Conservation (phyloP, 1,140 invertebrate genomes). For the Monochamus saltuarius region DNA sequence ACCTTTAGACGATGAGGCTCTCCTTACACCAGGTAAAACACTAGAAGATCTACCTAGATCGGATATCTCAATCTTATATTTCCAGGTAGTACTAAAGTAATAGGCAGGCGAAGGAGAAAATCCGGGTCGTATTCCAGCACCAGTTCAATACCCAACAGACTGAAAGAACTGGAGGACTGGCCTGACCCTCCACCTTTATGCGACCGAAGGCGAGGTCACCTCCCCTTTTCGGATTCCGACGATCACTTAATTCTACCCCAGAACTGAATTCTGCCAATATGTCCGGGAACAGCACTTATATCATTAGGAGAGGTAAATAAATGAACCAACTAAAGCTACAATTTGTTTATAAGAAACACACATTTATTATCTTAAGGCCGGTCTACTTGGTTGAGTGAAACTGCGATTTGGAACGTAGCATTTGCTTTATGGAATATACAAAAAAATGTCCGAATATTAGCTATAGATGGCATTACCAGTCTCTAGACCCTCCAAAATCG, state of each 20-base stretch:
- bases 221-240: constrained; percentile 70
- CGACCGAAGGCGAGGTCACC: constrained; percentile 64
- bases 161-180: constrained; percentile 67
- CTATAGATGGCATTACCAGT: too few species aligned
- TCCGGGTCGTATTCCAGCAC: constrained; percentile 62
- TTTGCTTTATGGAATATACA: too few species aligned
- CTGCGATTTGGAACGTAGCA: too few species aligned
- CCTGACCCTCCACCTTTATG: constrained; percentile 64
- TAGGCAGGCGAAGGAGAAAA: constrained; percentile 61
- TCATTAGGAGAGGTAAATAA: constrained; percentile 65
- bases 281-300: constrained; percentile 68
- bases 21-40: constrained; percentile 62
- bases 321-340: too few species aligned
- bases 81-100: constrained; percentile 65
- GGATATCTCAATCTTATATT: background rate
- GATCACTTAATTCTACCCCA: constrained; percentile 55
- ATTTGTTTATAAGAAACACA: too few species aligned
- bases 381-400: too few species aligned
- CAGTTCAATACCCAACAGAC: constrained; percentile 59
- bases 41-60: too few species aligned
- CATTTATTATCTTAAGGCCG: too few species aligned
- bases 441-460: too few species aligned
- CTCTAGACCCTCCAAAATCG: too few species aligned
- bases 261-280: constrained; percentile 56
- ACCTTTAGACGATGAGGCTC: constrained; percentile 66